Base-by-base conservation (phyloP, 2,888 invertebrate species). In the Ormia ochracea region DNA sequence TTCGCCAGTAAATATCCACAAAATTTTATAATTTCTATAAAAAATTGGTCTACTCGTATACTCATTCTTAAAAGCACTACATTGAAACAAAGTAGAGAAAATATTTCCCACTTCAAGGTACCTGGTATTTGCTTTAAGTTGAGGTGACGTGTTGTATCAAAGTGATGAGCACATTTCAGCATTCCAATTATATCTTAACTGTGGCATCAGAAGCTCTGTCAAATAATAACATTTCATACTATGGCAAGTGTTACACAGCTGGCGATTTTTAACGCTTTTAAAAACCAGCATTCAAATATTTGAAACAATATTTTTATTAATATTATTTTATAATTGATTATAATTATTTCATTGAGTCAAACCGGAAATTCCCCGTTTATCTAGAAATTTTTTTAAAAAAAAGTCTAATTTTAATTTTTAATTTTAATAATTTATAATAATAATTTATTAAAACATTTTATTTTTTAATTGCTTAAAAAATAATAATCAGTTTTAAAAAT, bases 141-240 rank as follows among this genome's bases (percentile, higher is more conserved):
- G 1, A 12, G 26, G 61, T 76, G 54, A 59, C 54, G 59, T 36
- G 28, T 28, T 68, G 61, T 75, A 76, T 72, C 61, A 58, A 76
- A 76, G 72, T 80, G 75, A 80, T 80, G 80, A 76, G 63, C 75
- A 76, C 63, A 72, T 80, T 80, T 80, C 72, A 80, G 48, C 80
- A 76, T 80, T 80, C 80, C 80, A 80, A 80, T 80, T 80, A 76
- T 80, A 80, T 76, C 76, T 72, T 50, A 72, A 72, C 66, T 80
- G 31, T 72, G 72, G 80, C 80, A 79, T 79, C 79, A 65, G 54
- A 52, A 66, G 48, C 63, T 74, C 54, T 38, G 68, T 9, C 5
- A 28, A 48, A 70, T 17, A 14, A 23, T 65, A n/a, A n/a, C n/a
- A 12, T n/a, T 54, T 43, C 7, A 23, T 31, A 54, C 66, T 28